These are phyloP conservation scores for Macrosoma leucophasiata DNA, from an alignment of 2,888 invertebrate genomes.

Conservation along the genomic window DNA sequence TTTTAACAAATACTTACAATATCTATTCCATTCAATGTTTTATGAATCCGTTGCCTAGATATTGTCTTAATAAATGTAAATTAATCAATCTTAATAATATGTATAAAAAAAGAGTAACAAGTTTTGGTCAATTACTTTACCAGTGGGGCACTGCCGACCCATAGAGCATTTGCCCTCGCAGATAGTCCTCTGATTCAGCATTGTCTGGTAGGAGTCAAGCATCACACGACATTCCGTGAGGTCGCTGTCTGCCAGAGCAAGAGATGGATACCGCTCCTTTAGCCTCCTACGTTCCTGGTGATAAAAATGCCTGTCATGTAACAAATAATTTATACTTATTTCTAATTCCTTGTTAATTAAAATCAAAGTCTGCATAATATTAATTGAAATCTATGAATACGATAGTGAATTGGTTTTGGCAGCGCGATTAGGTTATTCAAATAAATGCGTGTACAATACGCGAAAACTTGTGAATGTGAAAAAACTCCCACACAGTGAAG, in stretches of 20 bases:
- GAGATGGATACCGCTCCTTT: constrained; percentile 88
- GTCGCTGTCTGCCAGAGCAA: constrained; percentile 83
- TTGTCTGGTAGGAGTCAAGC: constrained; percentile 88
- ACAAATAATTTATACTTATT: not conserved
- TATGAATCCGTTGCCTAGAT: too few relatives aligned
- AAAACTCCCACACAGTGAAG: too few relatives aligned
- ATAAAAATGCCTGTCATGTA: not conserved
- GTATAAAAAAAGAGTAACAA: too few relatives aligned
- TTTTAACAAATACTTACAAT: too few relatives aligned
- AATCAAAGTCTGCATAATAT: not conserved
- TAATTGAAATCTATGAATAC: not conserved
- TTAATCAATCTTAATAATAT: too few relatives aligned
- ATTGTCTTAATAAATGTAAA: too few relatives aligned
- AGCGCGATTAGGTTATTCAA: not conserved
- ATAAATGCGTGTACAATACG: too few relatives aligned
- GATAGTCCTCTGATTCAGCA: constrained; percentile 85
- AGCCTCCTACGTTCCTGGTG: constrained; percentile 86
- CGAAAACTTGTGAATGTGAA: too few relatives aligned
- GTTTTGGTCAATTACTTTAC: too few relatives aligned
- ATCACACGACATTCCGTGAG: constrained; percentile 85
- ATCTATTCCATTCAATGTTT: too few relatives aligned
- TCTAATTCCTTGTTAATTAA: not conserved
- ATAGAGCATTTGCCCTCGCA: constrained; percentile 91
- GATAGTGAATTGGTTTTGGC: not conserved
- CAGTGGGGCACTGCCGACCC: constrained; percentile 90